Conservation (phyloP, 2,888 invertebrate species). For the Onthophagus sagittarius region DNA sequence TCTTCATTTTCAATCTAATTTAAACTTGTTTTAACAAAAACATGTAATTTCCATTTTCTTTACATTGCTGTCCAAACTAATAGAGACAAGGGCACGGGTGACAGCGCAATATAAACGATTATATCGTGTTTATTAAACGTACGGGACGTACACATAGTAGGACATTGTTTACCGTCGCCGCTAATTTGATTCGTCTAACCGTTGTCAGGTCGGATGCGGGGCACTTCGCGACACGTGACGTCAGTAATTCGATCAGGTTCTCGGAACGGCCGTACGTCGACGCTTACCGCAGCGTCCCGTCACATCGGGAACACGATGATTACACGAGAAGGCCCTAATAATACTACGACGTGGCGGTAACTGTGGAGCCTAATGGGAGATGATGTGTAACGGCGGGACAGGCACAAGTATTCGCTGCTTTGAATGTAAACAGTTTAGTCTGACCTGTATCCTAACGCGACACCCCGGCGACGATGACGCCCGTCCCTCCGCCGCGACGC, state of each 20-base stretch:
- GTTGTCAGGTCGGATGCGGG: constrained; percentile 43
- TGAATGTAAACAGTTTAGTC: neutral
- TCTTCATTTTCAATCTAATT: too few relatives aligned
- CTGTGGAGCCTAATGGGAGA: neutral
- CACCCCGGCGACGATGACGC: neutral
- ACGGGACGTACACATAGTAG: constrained; percentile 24
- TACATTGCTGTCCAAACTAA: neutral
- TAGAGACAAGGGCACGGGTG: neutral
- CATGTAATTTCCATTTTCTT: neutral
- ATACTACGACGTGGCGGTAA: constrained; percentile 16
- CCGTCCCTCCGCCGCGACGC: too few relatives aligned
- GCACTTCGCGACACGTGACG: constrained; percentile 44
- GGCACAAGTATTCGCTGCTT: neutral
- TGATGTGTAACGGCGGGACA: neutral
- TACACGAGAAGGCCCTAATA: constrained; percentile 37
- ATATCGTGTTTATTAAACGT: constrained; percentile 27
- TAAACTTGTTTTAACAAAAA: too few relatives aligned
- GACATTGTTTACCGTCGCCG: constrained; percentile 27
- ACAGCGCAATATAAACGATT: constrained; percentile 21
- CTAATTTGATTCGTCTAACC: constrained; percentile 45
- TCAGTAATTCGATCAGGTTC: constrained; percentile 41
- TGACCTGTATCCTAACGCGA: neutral
- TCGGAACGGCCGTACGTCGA: constrained; percentile 35
- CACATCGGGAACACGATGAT: constrained; percentile 37
- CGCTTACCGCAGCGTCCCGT: constrained; percentile 37